Conservation (phyloP, 2,888 invertebrate species). For the Petrolisthes manimaculis region DNA sequence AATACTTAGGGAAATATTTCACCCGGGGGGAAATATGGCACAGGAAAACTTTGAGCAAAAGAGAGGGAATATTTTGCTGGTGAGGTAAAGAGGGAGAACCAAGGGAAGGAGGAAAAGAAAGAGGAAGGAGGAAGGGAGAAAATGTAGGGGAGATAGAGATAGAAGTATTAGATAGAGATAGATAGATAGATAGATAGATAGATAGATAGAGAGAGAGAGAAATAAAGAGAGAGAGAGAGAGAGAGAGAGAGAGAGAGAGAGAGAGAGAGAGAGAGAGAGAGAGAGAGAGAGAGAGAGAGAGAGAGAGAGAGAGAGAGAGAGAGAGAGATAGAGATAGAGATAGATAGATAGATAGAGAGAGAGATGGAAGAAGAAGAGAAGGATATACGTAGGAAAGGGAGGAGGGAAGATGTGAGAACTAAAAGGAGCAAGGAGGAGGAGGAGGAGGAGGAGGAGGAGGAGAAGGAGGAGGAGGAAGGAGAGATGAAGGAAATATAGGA, state of each 20-base stretch:
- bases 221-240: slow-evolving; percentile 29
- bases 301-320: background rate
- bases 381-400: too few relatives aligned
- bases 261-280: slow-evolving; percentile 27
- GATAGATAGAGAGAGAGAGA: slow-evolving; percentile 21
- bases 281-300: slow-evolving; percentile 22
- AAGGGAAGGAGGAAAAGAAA: background rate
- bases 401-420: background rate
- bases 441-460: background rate
- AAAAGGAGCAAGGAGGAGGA: background rate
- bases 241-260: slow-evolving; percentile 34
- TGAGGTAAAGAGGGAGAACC: slow-evolving; percentile 17
- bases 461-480: background rate
- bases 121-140: background rate
- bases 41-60: background rate
- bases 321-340: background rate
- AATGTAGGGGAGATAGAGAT: slow-evolving; percentile 15
- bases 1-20: slow-evolving; percentile 1
- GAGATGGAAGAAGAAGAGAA: background rate
- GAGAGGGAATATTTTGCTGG: background rate
- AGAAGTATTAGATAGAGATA: background rate
- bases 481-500: background rate
- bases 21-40: background rate
- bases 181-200: too few relatives aligned
- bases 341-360: background rate